A percentile compares a stretch with the other conserved stretches of the same genome.
phyloP scores from a whole-genome alignment of 2,113 vertebrate species.

The Mionectes macconnelli region DNA sequence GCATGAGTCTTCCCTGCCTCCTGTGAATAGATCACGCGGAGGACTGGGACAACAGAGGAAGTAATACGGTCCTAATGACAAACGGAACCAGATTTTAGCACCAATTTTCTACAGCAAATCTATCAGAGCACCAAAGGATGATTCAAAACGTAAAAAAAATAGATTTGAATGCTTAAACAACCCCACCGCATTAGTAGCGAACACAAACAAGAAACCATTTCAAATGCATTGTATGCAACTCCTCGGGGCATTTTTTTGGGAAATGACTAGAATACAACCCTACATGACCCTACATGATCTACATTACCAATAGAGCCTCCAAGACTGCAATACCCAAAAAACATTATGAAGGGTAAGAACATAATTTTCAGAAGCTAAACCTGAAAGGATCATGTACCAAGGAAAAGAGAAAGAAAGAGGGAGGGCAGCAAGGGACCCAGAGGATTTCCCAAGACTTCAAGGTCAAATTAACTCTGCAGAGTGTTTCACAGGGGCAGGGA shows the following conservation, averaged over 20 bases:
- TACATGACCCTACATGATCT: conserved; percentile 27
- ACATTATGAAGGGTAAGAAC: neutral
- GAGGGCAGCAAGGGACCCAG: neutral
- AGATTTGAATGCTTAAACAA: neutral
- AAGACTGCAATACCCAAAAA: neutral
- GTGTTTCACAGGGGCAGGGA: neutral
- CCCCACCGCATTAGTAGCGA: neutral
- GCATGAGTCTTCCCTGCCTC: neutral
- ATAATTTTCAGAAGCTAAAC: neutral
- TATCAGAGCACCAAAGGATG: neutral
- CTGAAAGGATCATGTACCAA: neutral
- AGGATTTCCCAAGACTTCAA: conserved; percentile 16
- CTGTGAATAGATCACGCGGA: neutral
- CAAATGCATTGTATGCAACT: neutral
- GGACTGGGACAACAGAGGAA: neutral
- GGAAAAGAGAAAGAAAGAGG: neutral
- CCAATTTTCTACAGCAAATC: neutral
- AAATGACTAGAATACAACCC: conserved; percentile 18
- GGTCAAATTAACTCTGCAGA: neutral
- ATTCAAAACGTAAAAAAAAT: neutral
- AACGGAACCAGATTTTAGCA: neutral
- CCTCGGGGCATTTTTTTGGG: neutral
- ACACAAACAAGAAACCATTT: neutral
- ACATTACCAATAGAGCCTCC: neutral
- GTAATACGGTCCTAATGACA: neutral